Conservation (phyloP, 2,888 invertebrate species). For the Agrilus cyanescens region DNA sequence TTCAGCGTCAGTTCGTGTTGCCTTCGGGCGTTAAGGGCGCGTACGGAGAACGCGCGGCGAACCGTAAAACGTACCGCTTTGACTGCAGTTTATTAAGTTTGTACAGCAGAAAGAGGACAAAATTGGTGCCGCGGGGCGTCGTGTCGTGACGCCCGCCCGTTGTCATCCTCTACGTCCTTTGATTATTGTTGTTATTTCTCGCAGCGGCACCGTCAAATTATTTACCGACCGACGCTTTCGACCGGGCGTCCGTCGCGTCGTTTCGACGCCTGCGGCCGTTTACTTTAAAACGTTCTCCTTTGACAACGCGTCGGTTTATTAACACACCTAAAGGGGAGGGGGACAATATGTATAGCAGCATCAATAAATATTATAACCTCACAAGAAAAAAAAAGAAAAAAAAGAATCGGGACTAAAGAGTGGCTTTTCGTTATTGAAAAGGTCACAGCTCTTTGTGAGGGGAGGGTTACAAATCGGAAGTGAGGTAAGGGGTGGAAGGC, state of each 20-base stretch:
- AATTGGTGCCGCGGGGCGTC: constrained; percentile 29
- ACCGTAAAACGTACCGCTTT: constrained; percentile 24
- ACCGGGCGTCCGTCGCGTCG: neutral
- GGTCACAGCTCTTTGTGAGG: too few relatives aligned
- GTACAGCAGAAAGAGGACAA: constrained; percentile 26
- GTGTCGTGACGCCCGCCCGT: neutral
- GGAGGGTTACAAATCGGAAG: too few relatives aligned
- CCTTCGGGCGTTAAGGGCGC: constrained; percentile 20
- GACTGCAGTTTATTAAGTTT: constrained; percentile 36
- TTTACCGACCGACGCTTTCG: neutral
- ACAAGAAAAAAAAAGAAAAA: too few relatives aligned
- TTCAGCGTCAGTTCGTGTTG: constrained; percentile 21
- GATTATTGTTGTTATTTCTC: too few relatives aligned
- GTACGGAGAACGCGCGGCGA: constrained; percentile 18
- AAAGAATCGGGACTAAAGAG: too few relatives aligned
- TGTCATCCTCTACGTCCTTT: constrained; percentile 1
- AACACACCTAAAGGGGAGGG: constrained; percentile 1
- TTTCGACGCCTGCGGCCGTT: neutral
- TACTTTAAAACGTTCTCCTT: constrained; percentile 1
- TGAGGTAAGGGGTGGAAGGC: too few relatives aligned
- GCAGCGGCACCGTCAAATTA: constrained; percentile 1
- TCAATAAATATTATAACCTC: too few relatives aligned
- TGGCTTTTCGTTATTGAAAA: too few relatives aligned
- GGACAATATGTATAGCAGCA: constrained; percentile 3
- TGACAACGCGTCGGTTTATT: neutral